Conservation (phyloP, 2,888 invertebrate genomes). For the Agrochola litura region DNA sequence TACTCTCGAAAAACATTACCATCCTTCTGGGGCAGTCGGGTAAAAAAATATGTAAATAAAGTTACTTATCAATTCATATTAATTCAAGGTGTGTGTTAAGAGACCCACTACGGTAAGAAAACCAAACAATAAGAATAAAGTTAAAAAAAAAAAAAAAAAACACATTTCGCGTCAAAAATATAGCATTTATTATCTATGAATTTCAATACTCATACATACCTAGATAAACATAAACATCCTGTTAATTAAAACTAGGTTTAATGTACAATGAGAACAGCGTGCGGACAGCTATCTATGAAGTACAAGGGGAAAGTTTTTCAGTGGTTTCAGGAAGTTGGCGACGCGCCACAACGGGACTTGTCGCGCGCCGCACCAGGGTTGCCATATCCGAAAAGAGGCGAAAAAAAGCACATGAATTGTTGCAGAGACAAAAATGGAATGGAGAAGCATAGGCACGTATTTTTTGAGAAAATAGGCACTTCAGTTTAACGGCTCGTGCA, state of each 20-base stretch:
- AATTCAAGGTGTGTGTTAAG: neutral
- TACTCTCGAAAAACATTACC: too few relatives aligned
- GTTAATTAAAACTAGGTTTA: constrained; percentile 52
- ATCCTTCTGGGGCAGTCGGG: too few relatives aligned
- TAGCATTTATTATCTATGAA: neutral
- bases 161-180: neutral
- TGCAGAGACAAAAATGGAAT: constrained; percentile 52
- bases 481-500: constrained; percentile 39
- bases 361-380: constrained; percentile 52
- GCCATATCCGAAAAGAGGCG: constrained; percentile 54
- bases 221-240: constrained; percentile 9
- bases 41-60: too few relatives aligned
- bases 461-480: constrained; percentile 62
- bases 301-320: constrained; percentile 64
- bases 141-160: neutral
- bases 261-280: constrained; percentile 28
- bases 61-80: too few relatives aligned
- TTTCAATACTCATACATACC: neutral
- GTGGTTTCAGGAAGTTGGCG: constrained; percentile 68
- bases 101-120: neutral
- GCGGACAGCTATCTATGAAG: constrained; percentile 54
- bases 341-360: constrained; percentile 62
- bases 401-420: constrained; percentile 56
- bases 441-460: constrained; percentile 45
- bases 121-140: neutral